Evolutionary conservation across 2,888 invertebrate species (phyloP).

Genomic region (Prosapia bicincta): DNA sequence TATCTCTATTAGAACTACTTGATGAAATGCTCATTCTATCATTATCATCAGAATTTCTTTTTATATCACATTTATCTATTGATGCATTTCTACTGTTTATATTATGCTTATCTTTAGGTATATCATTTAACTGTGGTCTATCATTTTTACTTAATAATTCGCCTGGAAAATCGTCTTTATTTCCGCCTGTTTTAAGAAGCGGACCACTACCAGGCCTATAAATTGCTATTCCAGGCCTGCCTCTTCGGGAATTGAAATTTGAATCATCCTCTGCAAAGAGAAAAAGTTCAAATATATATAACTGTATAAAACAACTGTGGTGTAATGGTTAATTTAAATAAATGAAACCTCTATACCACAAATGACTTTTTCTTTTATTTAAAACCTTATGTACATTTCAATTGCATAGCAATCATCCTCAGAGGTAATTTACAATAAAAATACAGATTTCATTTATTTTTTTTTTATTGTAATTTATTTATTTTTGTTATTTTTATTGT

Average conservation of each 20-base stretch:
- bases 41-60: constrained; percentile 13
- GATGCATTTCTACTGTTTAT: neutral
- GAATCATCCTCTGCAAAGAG: constrained; percentile 38
- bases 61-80: neutral
- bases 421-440: too few species aligned
- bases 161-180: constrained; percentile 23
- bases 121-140: neutral
- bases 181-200: constrained; percentile 58
- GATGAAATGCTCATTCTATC: constrained; percentile 20
- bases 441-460: neutral
- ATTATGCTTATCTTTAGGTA: neutral
- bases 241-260: constrained; percentile 55
- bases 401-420: too few species aligned
- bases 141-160: neutral
- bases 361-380: too few species aligned
- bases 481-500: neutral
- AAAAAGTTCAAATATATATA: constrained; percentile 8
- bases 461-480: neutral
- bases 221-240: constrained; percentile 64
- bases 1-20: constrained; percentile 7
- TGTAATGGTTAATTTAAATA: too few species aligned
- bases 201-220: constrained; percentile 77
- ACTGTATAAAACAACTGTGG: neutral
- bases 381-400: too few species aligned
- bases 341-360: too few species aligned